These are phyloP conservation scores for Tringa solitaria DNA, from an alignment of 2,113 vertebrate genomes.

Conservation along the genomic window DNA sequence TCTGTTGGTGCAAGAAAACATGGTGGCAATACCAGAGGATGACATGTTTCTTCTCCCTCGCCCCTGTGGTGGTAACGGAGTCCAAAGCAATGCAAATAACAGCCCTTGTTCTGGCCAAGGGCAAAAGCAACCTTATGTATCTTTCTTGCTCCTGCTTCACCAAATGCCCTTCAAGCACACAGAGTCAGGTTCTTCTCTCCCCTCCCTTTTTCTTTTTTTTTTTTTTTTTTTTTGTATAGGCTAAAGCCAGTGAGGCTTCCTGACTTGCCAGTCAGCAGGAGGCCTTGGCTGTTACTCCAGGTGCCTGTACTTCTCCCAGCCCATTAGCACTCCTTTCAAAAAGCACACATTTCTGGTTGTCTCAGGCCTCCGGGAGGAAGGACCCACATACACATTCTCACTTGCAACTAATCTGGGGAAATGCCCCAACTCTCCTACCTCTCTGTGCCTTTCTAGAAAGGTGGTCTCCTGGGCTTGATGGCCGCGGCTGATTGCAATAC, in stretches of 20 bases:
- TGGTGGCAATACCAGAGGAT: background rate
- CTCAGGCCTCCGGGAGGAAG: background rate
- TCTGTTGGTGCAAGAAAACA: background rate
- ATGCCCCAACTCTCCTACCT: constrained; percentile 13
- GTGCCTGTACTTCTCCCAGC: background rate
- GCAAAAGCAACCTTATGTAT: background rate
- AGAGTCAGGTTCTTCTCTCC: background rate
- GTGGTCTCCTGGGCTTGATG: background rate
- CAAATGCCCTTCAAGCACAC: background rate
- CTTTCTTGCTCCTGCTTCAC: background rate
- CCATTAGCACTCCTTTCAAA: background rate
- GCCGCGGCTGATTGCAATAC: background rate
- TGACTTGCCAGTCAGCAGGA: background rate
- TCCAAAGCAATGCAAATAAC: background rate
- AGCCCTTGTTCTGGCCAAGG: background rate
- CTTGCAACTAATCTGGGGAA: constrained; percentile 13
- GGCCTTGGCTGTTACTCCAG: background rate
- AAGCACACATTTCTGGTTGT: background rate
- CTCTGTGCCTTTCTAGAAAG: constrained; percentile 22
- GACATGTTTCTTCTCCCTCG: background rate
- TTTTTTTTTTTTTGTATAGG: background rate
- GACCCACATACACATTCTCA: background rate
- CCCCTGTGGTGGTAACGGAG: background rate
- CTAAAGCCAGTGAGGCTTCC: background rate
- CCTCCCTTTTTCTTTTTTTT: accelerated